Evolutionary conservation across 2,888 invertebrate species (phyloP), one percentile per base, ranked within the genome.

Genomic region (Ashinkailepas kermadecensis): DNA sequence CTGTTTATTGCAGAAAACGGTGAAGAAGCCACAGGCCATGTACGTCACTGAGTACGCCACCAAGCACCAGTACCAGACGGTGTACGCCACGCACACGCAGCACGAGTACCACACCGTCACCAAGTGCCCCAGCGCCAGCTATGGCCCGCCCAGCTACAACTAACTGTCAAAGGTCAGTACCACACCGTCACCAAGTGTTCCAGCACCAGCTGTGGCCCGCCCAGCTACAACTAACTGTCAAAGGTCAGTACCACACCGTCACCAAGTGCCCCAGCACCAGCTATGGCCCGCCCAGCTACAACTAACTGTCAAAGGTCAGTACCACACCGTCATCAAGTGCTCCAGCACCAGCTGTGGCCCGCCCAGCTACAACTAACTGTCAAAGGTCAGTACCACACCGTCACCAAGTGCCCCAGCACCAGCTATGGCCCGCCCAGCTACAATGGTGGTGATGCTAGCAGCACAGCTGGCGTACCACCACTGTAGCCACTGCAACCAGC

Each of bases 31-130:
- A 8, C 82, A 83, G 81, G 62, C 81, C 59, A 82, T 82, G 80
- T 82, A 83, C 80, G 83, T 84, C 39, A 84, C 84, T 8, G 83
- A 83, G 54, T 82, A 83, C n/a, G 83, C 83, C 62, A 84, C 84
- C 56, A 82, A 84, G 56, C 83, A 84, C 70, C 83, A 83, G 21
- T 84, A 84, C 83, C 81, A 81, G 59, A 84, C 84, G 64, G 79
- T 84, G 78, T 83, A 83, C 18, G 79, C 83, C 18, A 83, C 83
- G 54, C 83, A 82, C 80, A 84, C 78, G 23, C 78, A 84, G 39
- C 84, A 83, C 4, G 80, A 81, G 15, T 84, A 84, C 81, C 83
- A 82, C 59, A 84, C 84, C 4, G 83, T 84, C 78, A 79, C 79
- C 79, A 79, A 79, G 79, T 79, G 79, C 25, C 79, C 79, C 15